Evolutionary conservation across 2,113 vertebrate species (phyloP).

Genomic region (Pomatorhinus ruficollis): DNA sequence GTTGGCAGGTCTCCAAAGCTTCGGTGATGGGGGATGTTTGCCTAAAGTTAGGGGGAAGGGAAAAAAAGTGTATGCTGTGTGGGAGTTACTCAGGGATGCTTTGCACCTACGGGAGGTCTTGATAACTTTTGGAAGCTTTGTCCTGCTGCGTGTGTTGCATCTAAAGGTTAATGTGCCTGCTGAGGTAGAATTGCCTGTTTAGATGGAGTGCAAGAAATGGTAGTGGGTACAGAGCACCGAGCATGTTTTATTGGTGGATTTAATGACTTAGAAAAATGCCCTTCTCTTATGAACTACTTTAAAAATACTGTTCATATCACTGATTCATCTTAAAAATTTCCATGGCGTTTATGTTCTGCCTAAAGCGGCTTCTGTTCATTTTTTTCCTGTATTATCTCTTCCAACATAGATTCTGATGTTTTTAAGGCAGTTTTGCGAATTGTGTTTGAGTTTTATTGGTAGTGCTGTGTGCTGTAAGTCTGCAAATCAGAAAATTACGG

Average conservation of each 20-base stretch:
- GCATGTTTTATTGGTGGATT: neutral
- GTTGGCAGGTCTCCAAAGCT: neutral
- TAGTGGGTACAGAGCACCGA: neutral
- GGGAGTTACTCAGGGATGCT: neutral
- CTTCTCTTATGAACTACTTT: neutral
- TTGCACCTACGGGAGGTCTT: neutral
- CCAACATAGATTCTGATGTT: neutral
- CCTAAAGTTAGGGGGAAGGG: neutral
- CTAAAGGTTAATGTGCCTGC: neutral
- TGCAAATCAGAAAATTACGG: neutral
- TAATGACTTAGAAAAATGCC: neutral
- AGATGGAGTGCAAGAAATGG: neutral
- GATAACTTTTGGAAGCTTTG: neutral
- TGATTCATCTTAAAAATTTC: neutral
- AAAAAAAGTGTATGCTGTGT: rapidly evolving
- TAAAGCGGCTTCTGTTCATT: neutral
- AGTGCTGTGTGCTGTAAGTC: neutral
- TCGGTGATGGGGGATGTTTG: neutral
- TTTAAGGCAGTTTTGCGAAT: neutral
- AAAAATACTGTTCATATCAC: neutral
- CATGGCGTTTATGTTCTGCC: neutral
- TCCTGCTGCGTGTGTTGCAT: neutral
- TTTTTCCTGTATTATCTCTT: neutral
- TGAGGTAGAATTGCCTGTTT: neutral
- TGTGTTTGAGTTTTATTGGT: neutral